A percentile compares a stretch with the other conserved stretches of the same genome.
Evolutionary conservation across 2,113 vertebrate genomes (phyloP).

Genomic region (Microtus oregoni): DNA sequence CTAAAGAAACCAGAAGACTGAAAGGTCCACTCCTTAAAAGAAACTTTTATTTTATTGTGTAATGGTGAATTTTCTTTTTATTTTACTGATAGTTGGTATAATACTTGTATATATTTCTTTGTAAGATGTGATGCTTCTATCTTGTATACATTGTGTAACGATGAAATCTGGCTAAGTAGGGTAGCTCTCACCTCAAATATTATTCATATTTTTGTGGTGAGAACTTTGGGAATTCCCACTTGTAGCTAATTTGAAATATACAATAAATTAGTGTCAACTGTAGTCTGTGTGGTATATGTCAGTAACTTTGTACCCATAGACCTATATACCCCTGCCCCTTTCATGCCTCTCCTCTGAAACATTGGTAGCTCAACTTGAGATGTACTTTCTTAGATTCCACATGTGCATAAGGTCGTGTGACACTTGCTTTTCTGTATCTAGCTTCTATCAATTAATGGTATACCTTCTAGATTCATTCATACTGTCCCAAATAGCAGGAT

Average conservation of each 20-base stretch:
- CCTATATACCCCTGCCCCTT: not conserved
- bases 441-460: not conserved
- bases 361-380: not conserved
- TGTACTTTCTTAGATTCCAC: not conserved
- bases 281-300: not conserved
- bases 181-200: not conserved
- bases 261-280: not conserved
- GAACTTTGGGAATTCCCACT: not conserved
- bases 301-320: not conserved
- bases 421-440: not conserved
- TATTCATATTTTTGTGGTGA: not conserved
- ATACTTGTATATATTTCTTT: not conserved
- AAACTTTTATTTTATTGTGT: not conserved
- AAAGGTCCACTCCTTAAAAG: not conserved
- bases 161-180: not conserved
- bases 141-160: not conserved
- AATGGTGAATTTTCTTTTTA: not conserved
- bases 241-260: not conserved
- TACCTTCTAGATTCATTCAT: not conserved
- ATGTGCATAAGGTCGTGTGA: not conserved
- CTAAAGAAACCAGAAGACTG: not conserved
- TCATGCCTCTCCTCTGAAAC: no score
- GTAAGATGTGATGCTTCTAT: not conserved
- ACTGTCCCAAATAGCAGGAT: not conserved
- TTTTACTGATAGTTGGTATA: constrained; percentile 3